Conservation (phyloP, 2,888 invertebrate genomes). For the Cremastinae sp. region DNA sequence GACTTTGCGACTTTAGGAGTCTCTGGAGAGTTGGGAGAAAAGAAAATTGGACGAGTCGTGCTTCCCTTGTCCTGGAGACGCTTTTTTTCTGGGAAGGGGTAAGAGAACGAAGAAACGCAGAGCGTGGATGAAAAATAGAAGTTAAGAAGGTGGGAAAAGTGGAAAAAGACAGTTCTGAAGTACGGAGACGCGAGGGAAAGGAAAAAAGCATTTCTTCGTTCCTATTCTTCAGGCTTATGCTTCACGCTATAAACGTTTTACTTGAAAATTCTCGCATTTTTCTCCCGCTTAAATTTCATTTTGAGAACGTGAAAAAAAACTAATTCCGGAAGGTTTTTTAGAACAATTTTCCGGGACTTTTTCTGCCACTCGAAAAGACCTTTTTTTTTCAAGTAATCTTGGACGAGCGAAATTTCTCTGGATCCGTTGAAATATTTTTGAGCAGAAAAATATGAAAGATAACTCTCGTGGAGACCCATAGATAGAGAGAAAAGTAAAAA, state of each 20-base stretch:
- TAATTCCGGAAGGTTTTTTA: background rate
- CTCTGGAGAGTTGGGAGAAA: constrained; percentile 51
- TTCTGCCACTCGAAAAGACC: background rate
- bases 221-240: constrained; percentile 8
- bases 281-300: constrained; percentile 12
- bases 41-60: constrained; percentile 34
- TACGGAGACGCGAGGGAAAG: constrained; percentile 15
- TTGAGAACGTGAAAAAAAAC: background rate
- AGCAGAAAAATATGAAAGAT: background rate
- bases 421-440: background rate
- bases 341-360: background rate
- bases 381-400: too few relatives aligned
- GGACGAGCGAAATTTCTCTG: too few relatives aligned
- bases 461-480: constrained; percentile 27
- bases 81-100: background rate
- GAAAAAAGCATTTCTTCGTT: constrained; percentile 25
- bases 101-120: constrained; percentile 13
- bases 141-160: constrained; percentile 57
- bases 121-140: constrained; percentile 51
- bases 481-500: constrained; percentile 47
- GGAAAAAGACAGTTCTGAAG: constrained; percentile 19
- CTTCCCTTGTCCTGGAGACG: background rate
- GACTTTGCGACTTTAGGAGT: constrained; percentile 60
- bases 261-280: constrained; percentile 23
- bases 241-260: constrained; percentile 39